phyloP scores from a whole-genome alignment of 2,113 vertebrate species.

The Gobio gobio region DNA sequence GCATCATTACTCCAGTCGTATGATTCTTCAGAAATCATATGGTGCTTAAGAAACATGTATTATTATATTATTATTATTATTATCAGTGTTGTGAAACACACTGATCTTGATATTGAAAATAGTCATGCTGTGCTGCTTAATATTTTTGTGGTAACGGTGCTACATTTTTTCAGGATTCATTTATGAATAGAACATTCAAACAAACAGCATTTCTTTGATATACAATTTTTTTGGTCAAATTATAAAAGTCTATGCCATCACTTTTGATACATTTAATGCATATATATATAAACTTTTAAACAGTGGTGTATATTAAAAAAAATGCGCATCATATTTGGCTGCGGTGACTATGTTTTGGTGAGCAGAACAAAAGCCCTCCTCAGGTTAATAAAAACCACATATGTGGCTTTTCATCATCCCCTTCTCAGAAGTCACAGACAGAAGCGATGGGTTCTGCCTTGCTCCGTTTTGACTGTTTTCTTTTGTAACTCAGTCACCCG shows the following conservation, averaged over 20 bases:
- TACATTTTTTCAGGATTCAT: neutral
- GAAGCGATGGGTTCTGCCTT: conserved; percentile 5
- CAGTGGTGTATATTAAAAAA: neutral
- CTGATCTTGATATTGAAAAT: neutral
- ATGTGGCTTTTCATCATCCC: conserved; percentile 1
- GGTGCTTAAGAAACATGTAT: neutral
- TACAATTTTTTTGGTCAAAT: neutral
- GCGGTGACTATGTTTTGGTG: neutral
- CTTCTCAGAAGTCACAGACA: conserved; percentile 21
- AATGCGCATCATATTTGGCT: neutral
- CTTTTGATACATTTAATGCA: neutral
- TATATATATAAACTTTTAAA: neutral
- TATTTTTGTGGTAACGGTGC: neutral
- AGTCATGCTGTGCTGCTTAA: neutral
- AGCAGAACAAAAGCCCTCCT: conserved; percentile 7
- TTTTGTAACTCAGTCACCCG: conserved; percentile 40
- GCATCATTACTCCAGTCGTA: neutral
- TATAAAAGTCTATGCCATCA: no score
- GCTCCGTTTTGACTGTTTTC: conserved; percentile 27
- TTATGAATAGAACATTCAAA: neutral
- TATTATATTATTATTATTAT: no score
- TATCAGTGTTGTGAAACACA: neutral
- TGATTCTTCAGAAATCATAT: neutral
- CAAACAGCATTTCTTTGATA: neutral
- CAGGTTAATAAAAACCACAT: conserved; percentile 41